phyloP scores from a whole-genome alignment of 2,113 vertebrate species.

The Callocephalon fimbriatum region DNA sequence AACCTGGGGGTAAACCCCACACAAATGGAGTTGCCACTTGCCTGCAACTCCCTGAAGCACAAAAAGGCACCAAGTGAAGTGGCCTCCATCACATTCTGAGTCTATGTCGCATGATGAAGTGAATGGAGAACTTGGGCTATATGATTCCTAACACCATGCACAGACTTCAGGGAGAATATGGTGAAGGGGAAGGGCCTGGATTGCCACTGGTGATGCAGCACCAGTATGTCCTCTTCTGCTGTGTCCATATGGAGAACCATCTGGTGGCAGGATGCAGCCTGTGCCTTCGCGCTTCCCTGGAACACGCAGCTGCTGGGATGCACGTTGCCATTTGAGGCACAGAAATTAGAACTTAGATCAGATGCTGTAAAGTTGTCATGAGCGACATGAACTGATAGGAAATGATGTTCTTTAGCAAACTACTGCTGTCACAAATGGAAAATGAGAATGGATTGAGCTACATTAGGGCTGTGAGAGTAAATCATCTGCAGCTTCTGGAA shows the following conservation, averaged over 20 bases:
- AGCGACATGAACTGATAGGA: conserved; percentile 11
- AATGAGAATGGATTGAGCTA: conserved; percentile 60
- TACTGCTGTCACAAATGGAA: conserved; percentile 1
- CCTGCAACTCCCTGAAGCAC: not conserved
- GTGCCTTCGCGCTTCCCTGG: conserved; percentile 44
- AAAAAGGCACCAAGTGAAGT: not conserved
- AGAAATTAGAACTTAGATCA: conserved; percentile 41
- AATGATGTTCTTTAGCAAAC: conserved; percentile 20
- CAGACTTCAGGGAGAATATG: not conserved
- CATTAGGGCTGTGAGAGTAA: conserved; percentile 38
- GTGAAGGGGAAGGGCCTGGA: conserved; percentile 6
- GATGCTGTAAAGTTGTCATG: conserved; percentile 12
- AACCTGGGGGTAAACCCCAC: too few species aligned
- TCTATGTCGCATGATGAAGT: not conserved
- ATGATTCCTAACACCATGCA: not conserved
- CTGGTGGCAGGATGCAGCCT: conserved; percentile 58
- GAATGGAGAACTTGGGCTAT: not conserved
- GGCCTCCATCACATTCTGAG: not conserved
- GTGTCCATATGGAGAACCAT: conserved; percentile 71
- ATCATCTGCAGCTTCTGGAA: conserved; percentile 34
- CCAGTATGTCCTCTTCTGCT: conserved; percentile 55
- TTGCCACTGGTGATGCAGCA: conserved; percentile 66
- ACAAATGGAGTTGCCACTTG: not conserved
- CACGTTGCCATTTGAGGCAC: not conserved
- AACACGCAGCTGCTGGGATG: conserved; percentile 37